Base-by-base conservation (phyloP, 53 echinoderm and acorn worm species). In the Stichopus horrens region DNA sequence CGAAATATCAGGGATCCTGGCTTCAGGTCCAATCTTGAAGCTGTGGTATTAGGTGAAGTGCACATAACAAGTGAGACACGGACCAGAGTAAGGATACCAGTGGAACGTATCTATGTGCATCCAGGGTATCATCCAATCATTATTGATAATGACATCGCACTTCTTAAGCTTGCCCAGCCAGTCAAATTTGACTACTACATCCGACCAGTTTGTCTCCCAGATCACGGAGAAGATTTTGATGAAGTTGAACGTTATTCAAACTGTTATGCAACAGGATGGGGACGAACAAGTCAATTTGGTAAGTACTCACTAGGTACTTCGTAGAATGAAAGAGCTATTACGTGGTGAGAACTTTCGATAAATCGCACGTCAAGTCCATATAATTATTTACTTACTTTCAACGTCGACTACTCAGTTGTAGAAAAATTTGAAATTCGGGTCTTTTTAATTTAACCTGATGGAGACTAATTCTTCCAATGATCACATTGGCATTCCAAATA, bases 191-290 rank as follows among this genome's bases (percentile, higher is more conserved):
- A 77, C 0, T 55, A 74, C 63, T 10, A 87, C 55, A 78, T 79
- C 9, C 14, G 92, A 7, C 92, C 92, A n/a, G 82, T 89, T 51
- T 92, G 92, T 73, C n/a, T 90, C 22, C 86, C 74, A 21, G 52
- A 58, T 0, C 37, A 37, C 37, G 73, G 63, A 8, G 7, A 37
- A 18, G 75, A 20, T n/a, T 13, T 23, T 23, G 58, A 20, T 23
- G 81, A 87, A 74, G 21, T 52, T 5, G 77, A 57, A 9, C 23
- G 78, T 8, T 88, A 90, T 65, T 23, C 54, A 7, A 82, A 54
- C 11, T 92, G 92, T 55, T 92, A 89, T 66, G 68, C 79, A 8
- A 89, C 92, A 21, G 92, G 90, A 58, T 92, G 92, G 92, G 88
- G 89, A 5, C 13, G 9, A 0, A 79, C 81, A 8, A 2, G 79